Evolutionary conservation across 2,113 vertebrate species (phyloP), one percentile per base, ranked within the genome.

Genomic region (Oenanthe melanoleuca): DNA sequence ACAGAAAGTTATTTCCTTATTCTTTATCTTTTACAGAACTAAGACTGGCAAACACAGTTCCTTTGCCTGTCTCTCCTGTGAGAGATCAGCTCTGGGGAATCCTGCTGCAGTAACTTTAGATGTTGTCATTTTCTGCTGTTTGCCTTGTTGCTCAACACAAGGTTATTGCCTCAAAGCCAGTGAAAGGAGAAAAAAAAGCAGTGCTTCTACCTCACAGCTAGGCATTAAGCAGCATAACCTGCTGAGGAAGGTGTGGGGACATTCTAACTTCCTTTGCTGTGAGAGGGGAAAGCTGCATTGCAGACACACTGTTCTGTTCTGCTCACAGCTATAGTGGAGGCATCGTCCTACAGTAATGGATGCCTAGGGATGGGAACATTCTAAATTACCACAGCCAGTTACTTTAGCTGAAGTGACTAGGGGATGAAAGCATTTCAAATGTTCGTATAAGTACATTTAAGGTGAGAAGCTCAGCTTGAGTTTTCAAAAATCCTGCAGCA

Each of bases 401-500:
- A 61, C 59, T 86, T 93, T 23, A 83, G 31, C 50, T 77, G 34
- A 88, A 82, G 66, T 60, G 21, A 52, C 34, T 47, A 40, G 38
- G 22, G 31, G 63, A 88, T 21, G 42, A 82, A 92, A 93, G 20
- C 21, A 81, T 69, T 81, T 50, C 50, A 83, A 52, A 83, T 2
- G 12, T 56, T 82, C 23, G 4, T 38, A 19, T n/a, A 70, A 70
- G 63, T 38, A 72, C 15, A 64, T 80, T 70, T 64, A 64, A 80
- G 37, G 60, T 71, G 52, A 79, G 64, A 93, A 80, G 22, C 52
- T 74, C 56, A 57, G 61, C 52, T 45, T 80, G 88, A 88, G 53
- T 81, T 88, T 92, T 52, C 79, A 84, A 77, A 92, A 72, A 94
- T 69, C 71, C 85, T 74, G 42, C 50, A 94, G 72, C 61, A 89